Base-by-base conservation (phyloP, 2,113 vertebrate genomes). In the Sinocyclocheilus maitianheensis region DNA sequence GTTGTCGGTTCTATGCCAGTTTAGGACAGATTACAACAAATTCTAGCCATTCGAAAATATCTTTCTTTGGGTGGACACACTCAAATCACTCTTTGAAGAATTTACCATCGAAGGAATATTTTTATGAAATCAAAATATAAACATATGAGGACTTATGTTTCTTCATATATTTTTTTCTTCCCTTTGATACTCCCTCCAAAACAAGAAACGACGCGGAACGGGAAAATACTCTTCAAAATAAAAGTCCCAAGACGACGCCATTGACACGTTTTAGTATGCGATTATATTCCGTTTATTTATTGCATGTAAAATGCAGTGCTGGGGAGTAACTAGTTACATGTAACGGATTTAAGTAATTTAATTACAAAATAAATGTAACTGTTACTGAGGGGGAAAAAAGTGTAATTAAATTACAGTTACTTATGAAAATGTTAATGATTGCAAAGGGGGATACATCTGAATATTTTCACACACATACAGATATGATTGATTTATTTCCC, bases 181-280 rank as follows among this genome's bases (percentile, higher is more conserved):
- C 37, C 20, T 72, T 72, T 26, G 63, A 85, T 37, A 13, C 53
- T 80, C 34, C 77, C 77, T 80, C 77, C 55, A 85, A 74, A 80
- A 26, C 77, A 58, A 75, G 9, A 24, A 12, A 74, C 84, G 40
- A 18, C 7, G 11, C 4, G 0, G 13, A 14, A 16, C 26, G 20
- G 77, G 1, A 18, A 5, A 69, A 37, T 26, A 5, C 3, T 71
- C 43, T 71, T 85, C 84, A 85, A 69, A 74, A 72, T 85, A 85
- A 81, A 67, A 85, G 84, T 22, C 51, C n/a, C 14, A 11, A 46
- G 37, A 84, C 10, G 37, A 84, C 10, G 30, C 34, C 30, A 46
- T 22, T 80, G 46, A 65, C 37, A 18, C 69, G 40, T 71, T 71
- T 18, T 69, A 34, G 5, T 67, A 34, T 9, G 30, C 12, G 63